These are phyloP conservation scores for Athrips mouffetella DNA, from an alignment of 2,888 invertebrate species.

Conservation along the genomic window DNA sequence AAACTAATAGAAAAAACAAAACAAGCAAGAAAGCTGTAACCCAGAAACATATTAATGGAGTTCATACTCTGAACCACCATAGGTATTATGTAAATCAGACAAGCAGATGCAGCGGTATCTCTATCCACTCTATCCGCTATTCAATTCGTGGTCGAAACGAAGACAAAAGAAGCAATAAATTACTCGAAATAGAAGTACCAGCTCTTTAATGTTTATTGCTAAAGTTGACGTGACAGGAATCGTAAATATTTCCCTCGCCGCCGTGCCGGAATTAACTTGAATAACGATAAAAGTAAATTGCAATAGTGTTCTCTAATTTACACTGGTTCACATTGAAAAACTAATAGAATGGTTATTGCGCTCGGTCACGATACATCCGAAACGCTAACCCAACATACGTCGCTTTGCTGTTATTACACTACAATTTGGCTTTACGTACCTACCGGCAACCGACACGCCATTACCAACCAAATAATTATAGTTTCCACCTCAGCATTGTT, in stretches of 20 bases:
- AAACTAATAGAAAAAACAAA: conserved; percentile 14
- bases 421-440: conserved; percentile 51
- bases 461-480: conserved; percentile 47
- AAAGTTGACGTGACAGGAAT: conserved; percentile 38
- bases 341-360: conserved; percentile 56
- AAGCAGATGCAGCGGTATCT: not conserved
- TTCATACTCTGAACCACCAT: not conserved
- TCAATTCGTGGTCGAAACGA: conserved; percentile 4
- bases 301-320: conserved; percentile 47
- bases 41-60: conserved; percentile 9
- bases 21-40: not conserved
- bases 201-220: conserved; percentile 20
- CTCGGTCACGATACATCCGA: conserved; percentile 55
- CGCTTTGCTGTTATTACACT: conserved; percentile 40
- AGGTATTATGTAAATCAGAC: conserved; percentile 3
- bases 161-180: conserved; percentile 11
- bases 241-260: conserved; percentile 28
- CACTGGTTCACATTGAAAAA: conserved; percentile 53
- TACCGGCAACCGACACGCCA: conserved; percentile 34
- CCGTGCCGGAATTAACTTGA: conserved; percentile 37
- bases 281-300: conserved; percentile 36
- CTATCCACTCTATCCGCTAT: conserved; percentile 2
- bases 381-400: conserved; percentile 49
- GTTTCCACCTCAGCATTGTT: conserved; percentile 46
- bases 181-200: conserved; percentile 1